Evolutionary conservation across 2,797 vertebrate genomes (phyloP).

Genomic region (Tarsius wallacei): DNA sequence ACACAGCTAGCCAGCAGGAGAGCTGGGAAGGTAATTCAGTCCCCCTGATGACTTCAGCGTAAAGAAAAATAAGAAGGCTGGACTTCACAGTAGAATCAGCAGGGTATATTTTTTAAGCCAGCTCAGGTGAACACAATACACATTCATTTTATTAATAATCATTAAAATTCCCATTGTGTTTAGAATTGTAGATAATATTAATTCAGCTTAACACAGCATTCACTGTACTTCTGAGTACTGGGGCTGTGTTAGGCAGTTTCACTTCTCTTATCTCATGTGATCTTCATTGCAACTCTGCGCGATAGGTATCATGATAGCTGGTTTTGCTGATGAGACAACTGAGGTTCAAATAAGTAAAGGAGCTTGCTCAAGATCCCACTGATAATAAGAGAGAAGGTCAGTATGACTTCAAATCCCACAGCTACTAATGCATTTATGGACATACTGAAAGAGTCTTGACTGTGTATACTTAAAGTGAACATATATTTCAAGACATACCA

Average conservation of each 20-base stretch:
- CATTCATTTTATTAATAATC: background rate
- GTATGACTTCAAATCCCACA: background rate
- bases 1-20: background rate
- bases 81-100: background rate
- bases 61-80: slow-evolving; percentile 24
- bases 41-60: background rate
- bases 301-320: background rate
- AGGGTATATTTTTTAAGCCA: background rate
- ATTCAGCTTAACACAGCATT: slow-evolving; percentile 14
- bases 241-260: background rate
- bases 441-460: background rate
- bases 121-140: background rate
- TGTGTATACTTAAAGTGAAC: background rate
- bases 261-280: background rate
- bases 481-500: background rate
- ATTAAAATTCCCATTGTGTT: background rate
- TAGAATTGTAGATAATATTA: background rate
- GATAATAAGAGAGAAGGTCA: background rate
- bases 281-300: background rate
- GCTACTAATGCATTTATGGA: background rate
- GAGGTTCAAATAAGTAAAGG: background rate
- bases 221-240: background rate
- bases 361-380: background rate
- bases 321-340: background rate
- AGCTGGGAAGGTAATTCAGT: background rate